phyloP scores from a whole-genome alignment of 1,140 invertebrate species.

The Rhyacophila brunnea region DNA sequence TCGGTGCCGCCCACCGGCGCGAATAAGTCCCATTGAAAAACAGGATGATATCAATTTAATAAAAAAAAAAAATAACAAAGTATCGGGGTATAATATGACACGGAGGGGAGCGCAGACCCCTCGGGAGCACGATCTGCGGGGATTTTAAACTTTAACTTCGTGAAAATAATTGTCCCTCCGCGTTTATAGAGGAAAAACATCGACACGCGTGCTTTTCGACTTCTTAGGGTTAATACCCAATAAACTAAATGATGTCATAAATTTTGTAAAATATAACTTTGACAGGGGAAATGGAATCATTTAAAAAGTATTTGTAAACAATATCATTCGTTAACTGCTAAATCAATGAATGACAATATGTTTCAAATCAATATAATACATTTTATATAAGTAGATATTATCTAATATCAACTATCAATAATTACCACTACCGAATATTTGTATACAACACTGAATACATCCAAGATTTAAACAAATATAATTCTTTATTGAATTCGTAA shows the following conservation, averaged over 20 bases:
- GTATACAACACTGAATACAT: too few species aligned
- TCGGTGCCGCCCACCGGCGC: conserved; percentile 10
- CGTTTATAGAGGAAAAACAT: not conserved
- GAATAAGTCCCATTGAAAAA: conserved; percentile 29
- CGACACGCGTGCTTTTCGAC: not conserved
- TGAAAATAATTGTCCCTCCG: conserved; percentile 29
- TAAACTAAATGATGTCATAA: not conserved
- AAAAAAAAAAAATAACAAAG: conserved; percentile 36
- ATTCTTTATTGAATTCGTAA: too few species aligned
- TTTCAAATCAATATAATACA: too few species aligned
- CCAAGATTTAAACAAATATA: too few species aligned
- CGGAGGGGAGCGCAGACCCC: conserved; percentile 13
- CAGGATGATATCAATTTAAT: conserved; percentile 38
- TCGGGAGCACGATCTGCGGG: conserved; percentile 24
- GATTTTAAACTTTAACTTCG: conserved; percentile 35
- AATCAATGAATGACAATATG: too few species aligned
- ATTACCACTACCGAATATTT: too few species aligned
- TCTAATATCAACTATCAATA: too few species aligned
- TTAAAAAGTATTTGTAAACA: too few species aligned
- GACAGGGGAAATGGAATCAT: too few species aligned
- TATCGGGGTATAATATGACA: conserved; percentile 18
- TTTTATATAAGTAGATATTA: too few species aligned
- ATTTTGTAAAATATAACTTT: too few species aligned
- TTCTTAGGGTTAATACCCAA: not conserved
- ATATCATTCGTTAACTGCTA: too few species aligned